Base-by-base conservation (phyloP, 1,140 invertebrate genomes). In the Scaptomyza pallida region DNA sequence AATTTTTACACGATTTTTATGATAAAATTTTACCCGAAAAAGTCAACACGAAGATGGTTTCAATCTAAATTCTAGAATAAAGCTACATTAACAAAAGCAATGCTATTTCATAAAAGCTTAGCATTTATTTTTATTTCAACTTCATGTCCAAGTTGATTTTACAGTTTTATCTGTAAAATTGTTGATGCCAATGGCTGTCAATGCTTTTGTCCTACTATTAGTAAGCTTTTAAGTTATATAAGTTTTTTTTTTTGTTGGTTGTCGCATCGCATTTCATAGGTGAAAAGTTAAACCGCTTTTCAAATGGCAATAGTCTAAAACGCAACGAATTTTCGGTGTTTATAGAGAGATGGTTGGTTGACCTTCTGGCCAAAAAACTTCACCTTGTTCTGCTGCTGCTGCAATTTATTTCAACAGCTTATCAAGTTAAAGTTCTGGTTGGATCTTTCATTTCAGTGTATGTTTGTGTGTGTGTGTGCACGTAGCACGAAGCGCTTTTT, bases 351-450 rank as follows among this genome's bases (percentile, higher is more conserved):
- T 47, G 33, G 5, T 13, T 26, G 13, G 1, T 23, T 26, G 41
- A 64, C 44, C 56, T 48, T 64, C 6, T 43, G 13, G 30, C 5
- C n/a, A n/a, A n/a, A 15, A 13, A 60, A 62, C 45, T 75, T 56
- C 50, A 73, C 72, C 75, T 64, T 72, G 23, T 40, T 30, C 6
- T 30, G 26, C 6, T 30, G 26, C 26, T 30, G 21, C 44, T 68
- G 67, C 76, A 64, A 80, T 83, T 77, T 86, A 86, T 80, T 80
- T 76, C 52, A 55, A 67, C 60, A 81, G 81, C 69, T 85, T 85
- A 86, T 85, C 73, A 85, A 86, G 79, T 86, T 85, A 86, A 86
- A 85, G 81, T 85, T 86, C 26, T 81, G 57, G 65, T 47, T 73
- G 68, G 64, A 77, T 77, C 71, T 86, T 80, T 71, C 73, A 86